Evolutionary conservation across 2,113 vertebrate species (phyloP), one percentile per base, ranked within the genome.

Genomic region (Alces alces): DNA sequence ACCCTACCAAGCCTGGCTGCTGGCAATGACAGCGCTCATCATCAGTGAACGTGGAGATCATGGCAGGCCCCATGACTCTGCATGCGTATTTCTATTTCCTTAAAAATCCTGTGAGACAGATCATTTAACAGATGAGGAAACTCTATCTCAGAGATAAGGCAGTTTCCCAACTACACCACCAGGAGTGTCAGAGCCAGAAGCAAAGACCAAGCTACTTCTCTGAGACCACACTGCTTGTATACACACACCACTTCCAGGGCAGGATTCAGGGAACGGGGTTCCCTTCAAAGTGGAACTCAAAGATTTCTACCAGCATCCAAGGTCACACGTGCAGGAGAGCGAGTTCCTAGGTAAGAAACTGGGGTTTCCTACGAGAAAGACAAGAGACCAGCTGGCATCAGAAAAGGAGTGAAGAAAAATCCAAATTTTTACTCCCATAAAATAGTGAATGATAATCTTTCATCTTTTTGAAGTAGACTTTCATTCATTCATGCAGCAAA

Each of bases 31-130:
- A 1, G 23, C 0, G 2, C 50, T 30, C 45, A 55, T 14, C 1
- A 57, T 15, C 16, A 0, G 19, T 4, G 2, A 9, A 28, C 9
- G 0, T 9, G 66, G 28, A 94, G 54, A 2, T 6, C 1, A 2
- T 0, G 7, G 4, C 39, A 39, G 55, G 61, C 50, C 6, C n/a
- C 2, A 0, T 10, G 43, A 60, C 14, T 55, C 12, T 27, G n/a
- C 17, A 7, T 30, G n/a, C 27, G 60, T 64, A 58, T 61, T 90
- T 45, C 19, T 39, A 28, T 5, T 17, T 17, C 76, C 30, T 60
- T 85, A 47, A 85, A 73, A 17, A 1, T 27, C 19, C 36, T 13
- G 4, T 12, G 45, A 92, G 19, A 21, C 1, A 25, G 30, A 3
- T 52, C 11, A 15, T 45, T 52, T 66, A 66, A n/a, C 30, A 83